phyloP scores from a whole-genome alignment of 2,113 vertebrate species.

The Alaudala cheleensis region DNA sequence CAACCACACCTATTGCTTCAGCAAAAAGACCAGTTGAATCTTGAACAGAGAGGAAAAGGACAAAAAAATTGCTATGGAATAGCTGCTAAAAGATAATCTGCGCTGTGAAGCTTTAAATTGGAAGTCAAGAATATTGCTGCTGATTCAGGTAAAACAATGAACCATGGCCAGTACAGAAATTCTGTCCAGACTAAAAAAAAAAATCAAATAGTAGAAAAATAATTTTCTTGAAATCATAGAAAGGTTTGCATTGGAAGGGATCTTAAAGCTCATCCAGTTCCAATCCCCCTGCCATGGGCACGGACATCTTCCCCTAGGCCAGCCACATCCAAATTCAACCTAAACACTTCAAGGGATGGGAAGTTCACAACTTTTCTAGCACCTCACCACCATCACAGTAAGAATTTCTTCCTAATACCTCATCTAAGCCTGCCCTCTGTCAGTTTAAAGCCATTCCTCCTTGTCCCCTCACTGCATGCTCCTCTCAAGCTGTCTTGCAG shows the following conservation, averaged over 20 bases:
- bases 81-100: not conserved
- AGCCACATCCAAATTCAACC: not conserved
- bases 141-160: not conserved
- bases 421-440: not conserved
- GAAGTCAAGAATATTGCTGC: not conserved
- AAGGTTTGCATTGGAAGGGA: not conserved
- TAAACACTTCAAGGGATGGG: not conserved
- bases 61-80: not conserved
- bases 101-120: not conserved
- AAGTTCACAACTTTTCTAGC: not conserved
- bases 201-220: not conserved
- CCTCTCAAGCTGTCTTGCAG: not conserved
- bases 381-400: not conserved
- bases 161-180: not conserved
- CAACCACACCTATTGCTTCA: slow-evolving; percentile 33
- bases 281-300: not conserved
- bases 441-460: not conserved
- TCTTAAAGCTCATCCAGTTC: not conserved
- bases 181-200: not conserved
- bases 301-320: not conserved
- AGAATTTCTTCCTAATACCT: not conserved
- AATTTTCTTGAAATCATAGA: not conserved
- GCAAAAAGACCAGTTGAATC: slow-evolving; percentile 41
- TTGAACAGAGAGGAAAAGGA: not conserved
- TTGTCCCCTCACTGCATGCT: not conserved